Evolutionary conservation across 2,113 vertebrate species (phyloP), one percentile per base, ranked within the genome.

Genomic region (Mesitornis unicolor): DNA sequence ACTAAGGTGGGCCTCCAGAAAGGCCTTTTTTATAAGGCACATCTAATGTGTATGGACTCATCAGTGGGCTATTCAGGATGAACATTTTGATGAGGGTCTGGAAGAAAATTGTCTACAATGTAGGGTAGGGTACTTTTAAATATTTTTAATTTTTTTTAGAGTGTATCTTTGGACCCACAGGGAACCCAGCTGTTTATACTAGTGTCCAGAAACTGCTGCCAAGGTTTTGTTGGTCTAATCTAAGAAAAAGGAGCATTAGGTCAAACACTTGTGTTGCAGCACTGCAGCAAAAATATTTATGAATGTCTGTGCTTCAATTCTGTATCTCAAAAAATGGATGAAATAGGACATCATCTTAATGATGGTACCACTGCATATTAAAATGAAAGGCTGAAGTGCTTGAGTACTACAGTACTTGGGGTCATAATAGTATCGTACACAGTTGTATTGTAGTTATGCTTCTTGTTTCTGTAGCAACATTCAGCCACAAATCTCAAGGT

Each of bases 381-480:
- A 79, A 69, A 68, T 33, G 15, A 53, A 82, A 87, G 33, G 7
- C 36, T 71, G 48, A 68, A 65, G n/a, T 53, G 24, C 19, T 51
- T 53, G 48, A 57, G 26, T 70, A 24, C 47, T 65, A 4, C 31
- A 69, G 61, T 82, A 63, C 61, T 22, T 48, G 45, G 8, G 42
- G 38, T 88, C 35, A 48, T 60, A 29, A 59, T 87, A 51, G 25
- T 40, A 47, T 83, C 60, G 18, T 68, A 42, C 16, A 9, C 0
- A 0, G 56, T 54, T 65, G 13, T 53, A 13, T 43, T 81, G 56
- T 17, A 81, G 82, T 42, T 91, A 40, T 88, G 51, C 54, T 51
- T 92, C 82, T 75, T 84, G 90, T 94, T 96, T 71, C 95, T 81
- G 45, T 96, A 88, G 85, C 71, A 88, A 90, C 59, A 43, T 45